A percentile compares a stretch with the other conserved stretches of the same genome.
These are phyloP conservation scores for Tachina lurida DNA, from an alignment of 2,888 invertebrate species.

Conservation along the genomic window DNA sequence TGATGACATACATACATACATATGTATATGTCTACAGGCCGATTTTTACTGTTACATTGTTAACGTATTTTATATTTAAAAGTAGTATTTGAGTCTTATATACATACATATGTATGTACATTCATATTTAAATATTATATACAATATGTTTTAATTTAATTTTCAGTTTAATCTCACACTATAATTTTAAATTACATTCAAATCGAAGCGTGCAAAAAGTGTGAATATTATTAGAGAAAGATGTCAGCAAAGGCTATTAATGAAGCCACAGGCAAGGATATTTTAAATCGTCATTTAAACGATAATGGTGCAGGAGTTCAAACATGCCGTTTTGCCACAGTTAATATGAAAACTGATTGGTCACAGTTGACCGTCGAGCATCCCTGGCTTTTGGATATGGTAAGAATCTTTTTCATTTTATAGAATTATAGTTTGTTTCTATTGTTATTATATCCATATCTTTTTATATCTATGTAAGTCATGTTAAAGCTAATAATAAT, in stretches of 20 bases:
- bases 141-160: conserved; percentile 28
- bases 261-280: conserved; percentile 96
- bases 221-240: conserved; percentile 73
- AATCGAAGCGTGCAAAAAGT: conserved; percentile 8
- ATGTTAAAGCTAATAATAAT: background rate
- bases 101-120: background rate
- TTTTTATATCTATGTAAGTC: background rate
- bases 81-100: background rate
- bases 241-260: conserved; percentile 99
- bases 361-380: conserved; percentile 88
- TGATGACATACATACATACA: too few species aligned
- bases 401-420: conserved; percentile 77
- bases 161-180: conserved; percentile 43
- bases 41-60: conserved; percentile 55
- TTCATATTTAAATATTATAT: background rate
- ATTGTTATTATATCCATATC: background rate
- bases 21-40: too few species aligned
- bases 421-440: background rate
- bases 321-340: conserved; percentile 91
- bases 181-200: conserved; percentile 8
- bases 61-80: background rate
- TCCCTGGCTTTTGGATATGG: conserved; percentile 93
- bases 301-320: conserved; percentile 87
- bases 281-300: conserved; percentile 91
- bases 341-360: conserved; percentile 90